A percentile compares a stretch with the other conserved stretches of the same genome.
These are phyloP conservation scores for human DNA, from an alignment of 2,113 vertebrate species.

Conservation along the genomic window GRCh38 chr9:13127501-13128000, in stretches of 20 bases:
- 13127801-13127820: neutral
- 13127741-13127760: neutral
- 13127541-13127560: neutral
- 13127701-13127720: neutral
- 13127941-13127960: neutral
- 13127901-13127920: neutral
- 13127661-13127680: neutral
- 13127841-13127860: neutral
- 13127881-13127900: neutral
- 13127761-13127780: neutral
- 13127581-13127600: neutral
- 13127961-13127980: neutral
- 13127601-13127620: neutral
- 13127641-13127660: neutral
- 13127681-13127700: neutral
- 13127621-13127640: neutral
- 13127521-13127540: conserved; percentile 1
- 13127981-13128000: neutral
- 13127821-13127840: neutral
- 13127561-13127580: neutral
- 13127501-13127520: neutral
- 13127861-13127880: neutral
- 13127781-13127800: neutral
- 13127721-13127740: neutral
- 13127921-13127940: neutral